Evolutionary conservation across 2,113 vertebrate species (phyloP).

Genomic region (Etheostoma cragini): DNA sequence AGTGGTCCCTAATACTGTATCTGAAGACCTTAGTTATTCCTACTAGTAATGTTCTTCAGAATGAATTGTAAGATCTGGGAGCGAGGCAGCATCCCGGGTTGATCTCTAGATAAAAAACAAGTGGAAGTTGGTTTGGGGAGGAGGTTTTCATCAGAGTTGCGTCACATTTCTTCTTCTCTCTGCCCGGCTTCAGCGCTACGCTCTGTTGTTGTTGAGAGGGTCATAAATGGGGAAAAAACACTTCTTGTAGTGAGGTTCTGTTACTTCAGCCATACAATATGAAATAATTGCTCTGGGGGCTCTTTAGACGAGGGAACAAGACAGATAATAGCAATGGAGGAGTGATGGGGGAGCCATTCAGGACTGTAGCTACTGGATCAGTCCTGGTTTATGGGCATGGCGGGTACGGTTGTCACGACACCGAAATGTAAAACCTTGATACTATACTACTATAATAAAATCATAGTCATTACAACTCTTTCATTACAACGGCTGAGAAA

Average conservation of each 20-base stretch:
- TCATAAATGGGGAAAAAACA: conserved; percentile 14
- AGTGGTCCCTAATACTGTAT: too few relatives aligned
- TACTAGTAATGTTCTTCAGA: neutral
- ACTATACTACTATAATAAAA: too few relatives aligned
- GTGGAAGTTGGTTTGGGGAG: neutral
- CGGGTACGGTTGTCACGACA: too few relatives aligned
- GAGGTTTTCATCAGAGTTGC: conserved; percentile 26
- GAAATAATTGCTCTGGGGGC: neutral
- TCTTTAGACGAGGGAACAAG: neutral
- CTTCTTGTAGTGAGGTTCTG: neutral
- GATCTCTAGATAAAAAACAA: neutral
- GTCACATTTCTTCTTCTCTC: conserved; percentile 10
- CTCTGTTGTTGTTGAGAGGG: conserved; percentile 18
- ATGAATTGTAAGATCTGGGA: too few relatives aligned
- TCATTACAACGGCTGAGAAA: too few relatives aligned
- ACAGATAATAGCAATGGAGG: neutral
- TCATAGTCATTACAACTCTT: too few relatives aligned
- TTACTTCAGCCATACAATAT: conserved; percentile 12
- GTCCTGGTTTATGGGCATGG: neutral
- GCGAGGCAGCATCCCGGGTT: neutral
- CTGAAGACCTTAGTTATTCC: too few relatives aligned
- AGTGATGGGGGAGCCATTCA: neutral
- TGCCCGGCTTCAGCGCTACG: neutral
- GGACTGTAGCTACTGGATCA: neutral
- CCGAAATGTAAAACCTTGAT: too few relatives aligned